Conservation (phyloP, 2,113 vertebrate genomes). For the Hippopotamus amphibius region DNA sequence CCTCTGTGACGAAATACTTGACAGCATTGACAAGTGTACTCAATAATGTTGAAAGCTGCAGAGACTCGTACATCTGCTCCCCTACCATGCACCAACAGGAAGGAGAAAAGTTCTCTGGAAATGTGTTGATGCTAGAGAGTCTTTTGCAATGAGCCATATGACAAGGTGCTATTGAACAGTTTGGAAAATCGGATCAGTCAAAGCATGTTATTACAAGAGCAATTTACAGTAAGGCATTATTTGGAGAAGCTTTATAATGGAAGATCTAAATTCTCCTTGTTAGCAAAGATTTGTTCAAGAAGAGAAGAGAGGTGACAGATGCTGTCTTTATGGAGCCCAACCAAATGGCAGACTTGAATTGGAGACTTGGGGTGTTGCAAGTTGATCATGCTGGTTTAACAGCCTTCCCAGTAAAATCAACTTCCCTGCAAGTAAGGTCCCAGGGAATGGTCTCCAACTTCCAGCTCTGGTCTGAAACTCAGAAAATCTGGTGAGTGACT, state of each 20-base stretch:
- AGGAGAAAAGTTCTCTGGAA: slow-evolving; percentile 53
- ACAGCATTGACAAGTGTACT: not conserved
- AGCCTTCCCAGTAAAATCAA: not conserved
- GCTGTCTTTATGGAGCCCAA: not conserved
- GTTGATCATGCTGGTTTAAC: not conserved
- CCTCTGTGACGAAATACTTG: slow-evolving; percentile 1
- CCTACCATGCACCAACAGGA: slow-evolving; percentile 53
- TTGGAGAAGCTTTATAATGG: slow-evolving; percentile 4
- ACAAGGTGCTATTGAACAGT: slow-evolving; percentile 64
- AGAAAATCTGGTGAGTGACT: not conserved
- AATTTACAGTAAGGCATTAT: slow-evolving; percentile 23
- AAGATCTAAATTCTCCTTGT: not conserved
- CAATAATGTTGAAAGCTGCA: not conserved
- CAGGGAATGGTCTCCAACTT: not conserved
- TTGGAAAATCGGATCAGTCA: slow-evolving; percentile 63
- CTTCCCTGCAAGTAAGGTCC: not conserved
- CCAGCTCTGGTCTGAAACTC: not conserved
- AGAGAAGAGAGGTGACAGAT: not conserved
- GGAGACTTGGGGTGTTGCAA: not conserved
- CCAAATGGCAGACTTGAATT: slow-evolving; percentile 27
- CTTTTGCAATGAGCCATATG: slow-evolving; percentile 63
- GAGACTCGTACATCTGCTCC: not conserved
- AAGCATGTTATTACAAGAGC: slow-evolving; percentile 69
- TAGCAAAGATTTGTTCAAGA: slow-evolving; percentile 30
- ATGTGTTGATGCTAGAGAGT: slow-evolving; percentile 36